These are phyloP conservation scores for Ammodytes marinus DNA, from an alignment of 2,113 vertebrate genomes.

Conservation along the genomic window DNA sequence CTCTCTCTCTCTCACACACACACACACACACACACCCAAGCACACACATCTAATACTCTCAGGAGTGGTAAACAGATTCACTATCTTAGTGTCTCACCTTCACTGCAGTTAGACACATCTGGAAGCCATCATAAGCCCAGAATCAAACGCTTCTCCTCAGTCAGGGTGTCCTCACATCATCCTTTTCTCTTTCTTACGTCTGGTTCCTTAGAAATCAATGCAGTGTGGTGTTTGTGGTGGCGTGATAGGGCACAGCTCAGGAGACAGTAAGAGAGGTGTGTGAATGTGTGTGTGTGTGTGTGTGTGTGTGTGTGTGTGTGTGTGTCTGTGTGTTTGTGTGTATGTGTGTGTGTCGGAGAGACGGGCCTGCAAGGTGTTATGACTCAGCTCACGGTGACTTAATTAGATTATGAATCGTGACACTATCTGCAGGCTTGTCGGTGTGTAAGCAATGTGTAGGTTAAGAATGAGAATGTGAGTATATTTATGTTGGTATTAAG, in stretches of 20 bases:
- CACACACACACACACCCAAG: slow-evolving; percentile 10
- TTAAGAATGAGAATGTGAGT: background rate
- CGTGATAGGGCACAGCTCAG: slow-evolving; percentile 10
- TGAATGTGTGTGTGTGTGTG: slow-evolving; percentile 31
- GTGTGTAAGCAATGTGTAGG: slow-evolving; percentile 15
- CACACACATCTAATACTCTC: background rate
- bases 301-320: too few relatives aligned
- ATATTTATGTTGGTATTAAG: background rate
- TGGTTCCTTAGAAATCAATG: background rate
- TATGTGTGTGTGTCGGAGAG: slow-evolving; percentile 30
- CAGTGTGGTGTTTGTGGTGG: slow-evolving; percentile 19
- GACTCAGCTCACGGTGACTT: slow-evolving; percentile 53
- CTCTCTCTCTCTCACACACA: background rate
- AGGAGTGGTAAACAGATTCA: slow-evolving; percentile 36
- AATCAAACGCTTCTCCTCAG: slow-evolving; percentile 46
- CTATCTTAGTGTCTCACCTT: slow-evolving; percentile 1
- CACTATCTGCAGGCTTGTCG: slow-evolving; percentile 19
- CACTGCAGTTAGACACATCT: slow-evolving; percentile 50
- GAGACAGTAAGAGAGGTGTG: slow-evolving; percentile 32
- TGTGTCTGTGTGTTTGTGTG: background rate
- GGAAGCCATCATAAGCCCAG: slow-evolving; percentile 48
- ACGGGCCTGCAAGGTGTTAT: slow-evolving; percentile 48
- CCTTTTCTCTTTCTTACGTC: slow-evolving; percentile 8
- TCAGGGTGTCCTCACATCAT: slow-evolving; percentile 27
- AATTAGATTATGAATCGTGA: slow-evolving; percentile 51